Base-by-base conservation (phyloP, 2,113 vertebrate genomes). In the Macquaria ambigua region DNA sequence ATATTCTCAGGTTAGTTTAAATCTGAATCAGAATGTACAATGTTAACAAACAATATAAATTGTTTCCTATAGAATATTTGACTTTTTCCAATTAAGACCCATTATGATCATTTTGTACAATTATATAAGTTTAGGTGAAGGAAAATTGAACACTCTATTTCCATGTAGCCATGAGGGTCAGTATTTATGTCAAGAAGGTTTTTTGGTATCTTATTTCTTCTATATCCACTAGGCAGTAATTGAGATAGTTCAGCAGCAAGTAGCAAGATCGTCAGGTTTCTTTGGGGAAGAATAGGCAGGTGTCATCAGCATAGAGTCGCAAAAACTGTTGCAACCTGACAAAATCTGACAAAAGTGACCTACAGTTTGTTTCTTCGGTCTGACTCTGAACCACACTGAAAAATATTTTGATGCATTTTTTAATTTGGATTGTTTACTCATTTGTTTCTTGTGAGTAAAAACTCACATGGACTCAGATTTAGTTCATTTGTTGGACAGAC, bases 251-350 rank as follows among this genome's bases (percentile, higher is more conserved):
- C 23, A 64, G 23, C 15, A 28, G 28, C 3, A 31, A 53, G 48
- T 0, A 48, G 9, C 15, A 48, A 8, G 16, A n/a, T 14, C 3
- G 5, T 67, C 39, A 20, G 12, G 8, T 39, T 12, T 59, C 18
- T 59, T 6, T 0, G 16, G 5, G 18, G 4, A 18, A 16, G 4
- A 31, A 63, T 10, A 58, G 39, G 21, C 1, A 25, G 11, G 23
- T 72, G 25, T 84, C 82, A 25, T 83, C 74, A 7, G 58, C 81
- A 46, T 46, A 77, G 1, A 43, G 12, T 41, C 0, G 12, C 31
- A 25, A 10, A 15, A 50, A 68, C 2, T 10, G 3, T 1, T 21
- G 7, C 6, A 39, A 37, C 31, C 31, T 25, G 14, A 39, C 39
- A 39, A 6, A 3, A 10, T 53, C 12, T 34, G 4, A 48, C 8